A percentile compares a stretch with the other conserved stretches of the same genome.
Conservation (phyloP, 2,888 invertebrate genomes). For the Hypomecis atomaria region DNA sequence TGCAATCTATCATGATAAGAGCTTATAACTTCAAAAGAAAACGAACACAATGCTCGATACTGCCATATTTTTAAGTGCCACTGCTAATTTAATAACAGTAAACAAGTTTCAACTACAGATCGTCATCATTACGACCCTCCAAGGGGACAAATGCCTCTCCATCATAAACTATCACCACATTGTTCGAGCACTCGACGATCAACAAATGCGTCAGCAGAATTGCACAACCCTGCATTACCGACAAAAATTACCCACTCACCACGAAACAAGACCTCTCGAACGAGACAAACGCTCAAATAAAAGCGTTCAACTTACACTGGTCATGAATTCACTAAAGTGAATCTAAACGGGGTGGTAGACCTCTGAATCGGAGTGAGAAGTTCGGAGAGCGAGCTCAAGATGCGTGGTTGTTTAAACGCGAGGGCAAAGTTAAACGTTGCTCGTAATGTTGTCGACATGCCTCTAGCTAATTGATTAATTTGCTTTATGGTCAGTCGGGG, state of each 20-base stretch:
- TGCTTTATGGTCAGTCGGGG: conserved; percentile 81
- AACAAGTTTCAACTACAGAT: conserved; percentile 30
- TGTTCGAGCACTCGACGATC: conserved; percentile 67
- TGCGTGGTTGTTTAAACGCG: conserved; percentile 51
- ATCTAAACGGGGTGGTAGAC: conserved; percentile 15
- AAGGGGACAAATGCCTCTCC: conserved; percentile 58
- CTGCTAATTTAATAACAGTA: conserved; percentile 15
- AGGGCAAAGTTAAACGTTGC: conserved; percentile 81
- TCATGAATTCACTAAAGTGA: conserved; percentile 17
- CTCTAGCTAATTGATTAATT: conserved; percentile 84
- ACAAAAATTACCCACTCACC: conserved; percentile 61
- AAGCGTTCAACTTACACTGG: conserved; percentile 51
- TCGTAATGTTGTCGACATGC: conserved; percentile 83
- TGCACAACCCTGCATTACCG: conserved; percentile 68
- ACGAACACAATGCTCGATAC: not conserved
- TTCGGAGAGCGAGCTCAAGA: conserved; percentile 24
- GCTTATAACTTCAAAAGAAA: not conserved
- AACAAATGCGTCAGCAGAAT: conserved; percentile 80
- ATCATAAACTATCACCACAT: conserved; percentile 77
- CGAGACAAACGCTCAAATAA: conserved; percentile 29
- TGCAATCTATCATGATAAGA: no score
- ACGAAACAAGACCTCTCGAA: conserved; percentile 50
- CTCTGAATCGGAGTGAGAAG: conserved; percentile 9
- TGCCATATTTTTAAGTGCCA: not conserved
- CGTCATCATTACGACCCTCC: conserved; percentile 42